Conservation (phyloP, 2,888 invertebrate species). For the Diachrysia chrysitis region DNA sequence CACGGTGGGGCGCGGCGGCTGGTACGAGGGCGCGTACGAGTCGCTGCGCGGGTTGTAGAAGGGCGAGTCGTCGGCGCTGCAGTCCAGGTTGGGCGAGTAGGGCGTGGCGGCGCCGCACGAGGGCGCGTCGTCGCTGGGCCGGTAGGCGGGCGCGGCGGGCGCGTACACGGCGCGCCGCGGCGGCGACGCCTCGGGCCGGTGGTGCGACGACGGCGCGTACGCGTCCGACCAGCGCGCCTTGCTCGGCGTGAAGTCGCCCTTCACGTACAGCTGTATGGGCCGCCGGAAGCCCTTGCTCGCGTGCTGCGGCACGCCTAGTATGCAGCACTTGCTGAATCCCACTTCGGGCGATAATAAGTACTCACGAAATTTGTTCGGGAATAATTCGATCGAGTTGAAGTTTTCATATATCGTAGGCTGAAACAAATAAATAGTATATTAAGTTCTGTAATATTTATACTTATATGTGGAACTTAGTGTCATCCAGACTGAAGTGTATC, state of each 20-base stretch:
- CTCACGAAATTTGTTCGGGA: slow-evolving; percentile 97
- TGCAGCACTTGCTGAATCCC: slow-evolving; percentile 97
- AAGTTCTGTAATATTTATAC: too few species aligned
- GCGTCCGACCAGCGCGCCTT: slow-evolving; percentile 91
- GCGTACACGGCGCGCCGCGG: slow-evolving; percentile 87
- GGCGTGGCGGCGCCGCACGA: slow-evolving; percentile 88
- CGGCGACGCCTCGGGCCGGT: slow-evolving; percentile 88
- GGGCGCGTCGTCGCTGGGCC: slow-evolving; percentile 87
- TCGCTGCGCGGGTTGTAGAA: slow-evolving; percentile 88
- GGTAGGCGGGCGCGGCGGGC: slow-evolving; percentile 82
- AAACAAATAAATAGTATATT: slow-evolving; percentile 66
- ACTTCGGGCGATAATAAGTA: slow-evolving; percentile 97
- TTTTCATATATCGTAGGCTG: slow-evolving; percentile 96
- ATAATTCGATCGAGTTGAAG: slow-evolving; percentile 95
- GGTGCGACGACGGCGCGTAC: slow-evolving; percentile 90
- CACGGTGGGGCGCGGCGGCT: slow-evolving; percentile 85
- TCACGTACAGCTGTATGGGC: slow-evolving; percentile 92
- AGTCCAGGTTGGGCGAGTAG: slow-evolving; percentile 85
- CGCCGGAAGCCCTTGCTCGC: slow-evolving; percentile 96
- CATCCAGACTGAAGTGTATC: neutral
- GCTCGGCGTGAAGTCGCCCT: slow-evolving; percentile 90
- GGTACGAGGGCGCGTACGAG: slow-evolving; percentile 86
- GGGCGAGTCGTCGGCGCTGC: slow-evolving; percentile 84
- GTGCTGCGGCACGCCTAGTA: slow-evolving; percentile 94
- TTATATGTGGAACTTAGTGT: too few species aligned